Evolutionary conservation across 1,140 invertebrate species (phyloP).

Genomic region (Drosophila pseudoananassae): DNA sequence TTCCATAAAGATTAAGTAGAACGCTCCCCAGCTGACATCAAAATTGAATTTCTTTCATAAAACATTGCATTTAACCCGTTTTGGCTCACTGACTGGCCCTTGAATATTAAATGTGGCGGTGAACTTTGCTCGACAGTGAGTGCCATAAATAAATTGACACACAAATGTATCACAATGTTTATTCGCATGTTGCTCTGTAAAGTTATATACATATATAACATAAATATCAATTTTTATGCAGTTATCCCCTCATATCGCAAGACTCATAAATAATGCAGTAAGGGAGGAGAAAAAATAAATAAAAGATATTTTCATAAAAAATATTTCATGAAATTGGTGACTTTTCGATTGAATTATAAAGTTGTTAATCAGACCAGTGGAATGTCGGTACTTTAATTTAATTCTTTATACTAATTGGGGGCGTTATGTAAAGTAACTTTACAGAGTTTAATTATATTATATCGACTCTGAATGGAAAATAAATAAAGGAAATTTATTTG

Average conservation of each 20-base stretch:
- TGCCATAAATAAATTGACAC: conserved; percentile 64
- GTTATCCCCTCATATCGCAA: conserved; percentile 30
- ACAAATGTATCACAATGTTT: conserved; percentile 56
- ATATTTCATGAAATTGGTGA: conserved; percentile 18
- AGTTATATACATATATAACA: too few species aligned
- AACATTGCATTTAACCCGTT: conserved; percentile 33
- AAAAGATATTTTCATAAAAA: conserved; percentile 25
- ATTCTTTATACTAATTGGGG: background rate
- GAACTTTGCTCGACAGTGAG: background rate
- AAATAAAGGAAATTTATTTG: conserved; percentile 44
- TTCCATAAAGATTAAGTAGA: conserved; percentile 34
- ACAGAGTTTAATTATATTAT: background rate
- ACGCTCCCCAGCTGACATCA: conserved; percentile 39
- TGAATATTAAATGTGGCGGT: conserved; percentile 37
- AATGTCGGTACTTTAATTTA: conserved; percentile 28
- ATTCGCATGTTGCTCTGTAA: conserved; percentile 31
- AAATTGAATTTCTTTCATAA: conserved; percentile 66
- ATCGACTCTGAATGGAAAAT: conserved; percentile 26
- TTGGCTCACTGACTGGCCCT: conserved; percentile 9
- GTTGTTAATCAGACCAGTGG: conserved; percentile 27
- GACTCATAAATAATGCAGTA: conserved; percentile 42
- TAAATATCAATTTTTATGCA: conserved; percentile 50
- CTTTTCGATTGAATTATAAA: conserved; percentile 18
- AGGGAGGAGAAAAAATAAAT: conserved; percentile 10
- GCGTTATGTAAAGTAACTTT: background rate